Evolutionary conservation across 2,113 vertebrate genomes (phyloP).

Genomic region (Panurus biarmicus): DNA sequence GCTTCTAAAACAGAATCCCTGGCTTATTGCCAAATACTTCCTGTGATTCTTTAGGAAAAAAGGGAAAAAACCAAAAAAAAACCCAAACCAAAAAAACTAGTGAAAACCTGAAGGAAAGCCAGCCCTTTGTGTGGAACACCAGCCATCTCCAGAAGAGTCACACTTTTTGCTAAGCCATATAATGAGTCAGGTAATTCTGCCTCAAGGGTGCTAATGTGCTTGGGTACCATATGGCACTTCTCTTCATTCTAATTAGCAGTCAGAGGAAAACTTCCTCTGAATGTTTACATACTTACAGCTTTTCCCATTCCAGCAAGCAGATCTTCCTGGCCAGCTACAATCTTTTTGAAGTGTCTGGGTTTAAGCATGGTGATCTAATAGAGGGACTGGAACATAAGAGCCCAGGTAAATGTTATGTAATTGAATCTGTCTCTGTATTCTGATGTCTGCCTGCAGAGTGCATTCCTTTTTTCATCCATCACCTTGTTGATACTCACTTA

Average conservation of each 20-base stretch:
- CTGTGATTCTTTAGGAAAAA: not conserved
- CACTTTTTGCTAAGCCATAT: not conserved
- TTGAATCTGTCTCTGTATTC: not conserved
- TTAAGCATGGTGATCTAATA: not conserved
- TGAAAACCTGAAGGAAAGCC: not conserved
- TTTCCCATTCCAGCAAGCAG: not conserved
- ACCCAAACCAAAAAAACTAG: not conserved
- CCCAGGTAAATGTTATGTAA: not conserved
- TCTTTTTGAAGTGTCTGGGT: not conserved
- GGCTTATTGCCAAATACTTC: not conserved
- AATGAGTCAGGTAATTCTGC: not conserved
- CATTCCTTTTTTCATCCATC: not conserved
- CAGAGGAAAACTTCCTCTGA: not conserved
- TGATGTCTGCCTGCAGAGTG: not conserved
- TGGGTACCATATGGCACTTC: not conserved
- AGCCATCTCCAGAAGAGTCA: not conserved
- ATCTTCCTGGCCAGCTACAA: not conserved
- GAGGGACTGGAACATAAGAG: not conserved
- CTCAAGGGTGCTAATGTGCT: not conserved
- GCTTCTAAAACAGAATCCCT: not conserved
- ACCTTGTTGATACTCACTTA: constrained; percentile 5
- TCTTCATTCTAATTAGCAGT: not conserved
- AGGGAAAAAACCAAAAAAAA: not conserved
- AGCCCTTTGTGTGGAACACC: not conserved
- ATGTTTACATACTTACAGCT: constrained; percentile 3